phyloP scores from a whole-genome alignment of 2,888 invertebrate species.

The Gymnosoma rotundatum region DNA sequence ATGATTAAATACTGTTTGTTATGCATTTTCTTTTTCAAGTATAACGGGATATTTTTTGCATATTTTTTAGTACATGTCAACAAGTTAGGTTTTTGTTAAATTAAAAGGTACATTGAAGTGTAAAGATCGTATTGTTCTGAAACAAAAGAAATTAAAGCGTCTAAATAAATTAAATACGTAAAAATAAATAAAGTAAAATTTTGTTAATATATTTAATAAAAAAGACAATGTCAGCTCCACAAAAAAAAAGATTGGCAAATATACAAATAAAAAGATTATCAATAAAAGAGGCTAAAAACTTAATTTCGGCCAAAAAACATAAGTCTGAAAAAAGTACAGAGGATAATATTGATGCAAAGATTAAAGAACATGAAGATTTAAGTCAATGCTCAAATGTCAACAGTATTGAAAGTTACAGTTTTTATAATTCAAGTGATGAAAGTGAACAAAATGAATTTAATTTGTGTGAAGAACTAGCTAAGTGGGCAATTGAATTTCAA shows the following conservation, averaged over 20 bases:
- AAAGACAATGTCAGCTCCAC: constrained; percentile 20
- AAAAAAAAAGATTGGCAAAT: constrained; percentile 13
- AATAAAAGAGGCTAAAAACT: too few relatives aligned
- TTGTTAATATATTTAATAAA: constrained; percentile 6
- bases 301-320: too few relatives aligned
- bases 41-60: too few relatives aligned
- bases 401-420: constrained; percentile 13
- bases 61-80: not conserved
- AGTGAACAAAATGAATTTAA: constrained; percentile 27
- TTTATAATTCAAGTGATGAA: not conserved
- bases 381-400: too few relatives aligned
- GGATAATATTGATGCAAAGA: not conserved
- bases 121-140: not conserved
- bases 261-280: not conserved
- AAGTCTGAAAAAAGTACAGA: too few relatives aligned
- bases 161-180: not conserved
- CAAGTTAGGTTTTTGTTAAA: not conserved
- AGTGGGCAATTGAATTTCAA: constrained; percentile 41
- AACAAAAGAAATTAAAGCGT: not conserved
- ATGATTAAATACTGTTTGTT: constrained; percentile 3
- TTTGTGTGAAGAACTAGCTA: constrained; percentile 47
- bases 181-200: constrained; percentile 1
- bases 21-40: not conserved
- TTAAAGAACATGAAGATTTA: not conserved
- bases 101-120: not conserved